Evolutionary conservation across 1,140 invertebrate species (phyloP).

Genomic region (Ruditapes philippinarum): DNA sequence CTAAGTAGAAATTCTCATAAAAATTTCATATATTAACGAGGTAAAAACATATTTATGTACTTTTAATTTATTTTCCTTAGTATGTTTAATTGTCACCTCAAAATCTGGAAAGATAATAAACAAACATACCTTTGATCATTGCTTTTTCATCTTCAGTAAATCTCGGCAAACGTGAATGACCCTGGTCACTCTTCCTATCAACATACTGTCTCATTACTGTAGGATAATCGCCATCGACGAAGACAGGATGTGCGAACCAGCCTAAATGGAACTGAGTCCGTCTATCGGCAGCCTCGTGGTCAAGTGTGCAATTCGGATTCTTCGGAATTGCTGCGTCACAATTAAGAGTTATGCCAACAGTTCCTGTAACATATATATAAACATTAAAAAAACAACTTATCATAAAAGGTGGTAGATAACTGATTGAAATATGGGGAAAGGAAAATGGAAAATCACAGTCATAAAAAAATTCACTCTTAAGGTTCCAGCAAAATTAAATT

Average conservation of each 20-base stretch:
- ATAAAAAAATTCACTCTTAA: too few relatives aligned
- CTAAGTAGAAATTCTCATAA: too few relatives aligned
- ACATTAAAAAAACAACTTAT: too few relatives aligned
- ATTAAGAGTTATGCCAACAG: conserved; percentile 76
- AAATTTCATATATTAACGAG: too few relatives aligned
- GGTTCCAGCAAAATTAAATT: too few relatives aligned
- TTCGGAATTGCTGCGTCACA: conserved; percentile 73
- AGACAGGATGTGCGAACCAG: conserved; percentile 83
- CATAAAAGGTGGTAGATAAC: too few relatives aligned
- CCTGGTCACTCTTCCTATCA: conserved; percentile 72
- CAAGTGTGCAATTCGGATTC: conserved; percentile 66
- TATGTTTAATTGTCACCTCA: too few relatives aligned
- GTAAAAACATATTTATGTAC: too few relatives aligned
- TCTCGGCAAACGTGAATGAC: conserved; percentile 71
- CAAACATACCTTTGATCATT: conserved; percentile 73
- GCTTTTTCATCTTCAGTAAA: conserved; percentile 76
- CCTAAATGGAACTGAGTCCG: conserved; percentile 80
- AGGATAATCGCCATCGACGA: conserved; percentile 85
- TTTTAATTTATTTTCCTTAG: too few relatives aligned
- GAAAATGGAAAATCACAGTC: too few relatives aligned
- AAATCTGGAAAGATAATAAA: not conserved
- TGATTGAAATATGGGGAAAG: too few relatives aligned
- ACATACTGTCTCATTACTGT: conserved; percentile 77
- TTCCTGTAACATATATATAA: conserved; percentile 76
- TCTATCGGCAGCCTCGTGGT: conserved; percentile 74